A percentile compares a stretch with the other conserved stretches of the same genome.
Evolutionary conservation across 2,113 vertebrate species (phyloP).

Genomic region (Syrmaticus mikado): DNA sequence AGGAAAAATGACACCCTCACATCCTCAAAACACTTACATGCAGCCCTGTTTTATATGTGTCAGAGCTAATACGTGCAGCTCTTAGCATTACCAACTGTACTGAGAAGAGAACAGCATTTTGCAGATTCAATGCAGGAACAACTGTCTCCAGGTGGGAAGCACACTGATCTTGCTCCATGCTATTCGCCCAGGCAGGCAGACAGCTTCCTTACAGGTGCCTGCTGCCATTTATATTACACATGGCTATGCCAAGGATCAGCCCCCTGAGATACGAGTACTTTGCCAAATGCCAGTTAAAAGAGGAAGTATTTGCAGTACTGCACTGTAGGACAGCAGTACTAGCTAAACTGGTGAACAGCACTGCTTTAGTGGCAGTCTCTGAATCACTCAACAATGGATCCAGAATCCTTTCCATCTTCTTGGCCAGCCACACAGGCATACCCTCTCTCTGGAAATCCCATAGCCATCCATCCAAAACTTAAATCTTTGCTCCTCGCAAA

Average conservation of each 20-base stretch:
- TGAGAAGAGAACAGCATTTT: neutral
- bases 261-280: neutral
- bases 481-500: neutral
- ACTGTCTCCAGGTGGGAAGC: neutral
- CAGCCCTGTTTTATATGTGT: conserved; percentile 21
- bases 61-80: neutral
- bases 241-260: neutral
- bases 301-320: neutral
- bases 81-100: neutral
- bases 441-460: neutral
- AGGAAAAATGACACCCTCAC: conserved; percentile 5
- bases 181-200: neutral
- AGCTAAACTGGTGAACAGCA: neutral
- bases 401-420: neutral
- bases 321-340: neutral
- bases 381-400: neutral
- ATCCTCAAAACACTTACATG: conserved; percentile 12
- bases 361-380: neutral
- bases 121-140: neutral
- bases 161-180: neutral
- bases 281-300: neutral
- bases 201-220: neutral
- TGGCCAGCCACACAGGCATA: neutral
- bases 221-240: neutral
- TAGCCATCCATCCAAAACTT: neutral